phyloP scores from a whole-genome alignment of 2,797 vertebrate species.

The Phataginus tricuspis region DNA sequence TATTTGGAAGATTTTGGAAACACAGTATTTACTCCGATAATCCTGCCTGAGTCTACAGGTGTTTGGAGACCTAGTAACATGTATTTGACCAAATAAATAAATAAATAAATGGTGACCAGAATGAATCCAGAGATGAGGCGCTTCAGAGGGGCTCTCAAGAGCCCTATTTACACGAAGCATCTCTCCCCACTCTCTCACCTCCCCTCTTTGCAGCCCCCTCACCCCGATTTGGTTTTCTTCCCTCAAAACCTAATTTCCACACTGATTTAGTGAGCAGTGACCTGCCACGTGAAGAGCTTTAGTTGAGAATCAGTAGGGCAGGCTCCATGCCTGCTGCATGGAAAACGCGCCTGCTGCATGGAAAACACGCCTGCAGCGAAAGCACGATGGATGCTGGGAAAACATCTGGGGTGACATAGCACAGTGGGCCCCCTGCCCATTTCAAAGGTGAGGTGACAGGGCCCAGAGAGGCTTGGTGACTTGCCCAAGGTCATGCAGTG shows the following conservation, averaged over 20 bases:
- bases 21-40: background rate
- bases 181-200: background rate
- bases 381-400: background rate
- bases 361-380: rapidly evolving
- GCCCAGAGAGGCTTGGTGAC: background rate
- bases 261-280: background rate
- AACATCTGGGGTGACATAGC: background rate
- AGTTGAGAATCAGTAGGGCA: background rate
- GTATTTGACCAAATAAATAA: background rate
- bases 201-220: background rate
- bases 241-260: background rate
- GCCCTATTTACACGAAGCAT: background rate
- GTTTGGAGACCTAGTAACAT: background rate
- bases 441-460: background rate
- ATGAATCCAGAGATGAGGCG: background rate
- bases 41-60: background rate
- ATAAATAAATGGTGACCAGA: background rate
- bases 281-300: background rate
- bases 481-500: background rate
- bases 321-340: background rate
- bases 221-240: background rate
- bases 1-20: background rate
- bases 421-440: background rate
- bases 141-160: background rate
- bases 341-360: background rate